These are phyloP conservation scores for Heteractis magnifica DNA, from an alignment of 92 coral and sea anemone genomes.

Conservation along the genomic window DNA sequence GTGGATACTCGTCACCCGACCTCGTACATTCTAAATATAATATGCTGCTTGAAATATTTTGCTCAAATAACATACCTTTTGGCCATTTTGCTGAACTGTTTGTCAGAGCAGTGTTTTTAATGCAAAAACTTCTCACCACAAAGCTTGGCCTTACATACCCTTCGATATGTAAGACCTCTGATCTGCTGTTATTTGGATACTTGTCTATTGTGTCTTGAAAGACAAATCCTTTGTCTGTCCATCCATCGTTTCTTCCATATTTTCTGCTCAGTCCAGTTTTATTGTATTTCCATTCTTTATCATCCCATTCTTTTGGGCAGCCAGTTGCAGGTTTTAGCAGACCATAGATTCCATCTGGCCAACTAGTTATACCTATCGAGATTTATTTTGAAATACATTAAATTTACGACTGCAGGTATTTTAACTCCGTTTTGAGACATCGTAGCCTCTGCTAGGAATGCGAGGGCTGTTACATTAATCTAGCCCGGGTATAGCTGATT, in stretches of 20 bases:
- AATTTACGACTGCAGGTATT: too few relatives aligned
- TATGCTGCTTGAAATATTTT: not conserved
- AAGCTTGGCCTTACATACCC: not conserved
- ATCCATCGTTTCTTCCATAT: not conserved
- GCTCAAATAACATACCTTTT: constrained; percentile 24
- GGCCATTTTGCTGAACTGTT: not conserved
- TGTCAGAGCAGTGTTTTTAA: not conserved
- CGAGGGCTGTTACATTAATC: too few relatives aligned
- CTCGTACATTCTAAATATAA: too few relatives aligned
- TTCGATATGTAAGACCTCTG: not conserved
- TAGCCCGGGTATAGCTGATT: too few relatives aligned
- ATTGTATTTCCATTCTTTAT: constrained; percentile 33
- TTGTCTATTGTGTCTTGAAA: not conserved
- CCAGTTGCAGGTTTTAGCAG: constrained; percentile 45
- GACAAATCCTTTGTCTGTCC: not conserved
- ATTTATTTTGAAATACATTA: too few relatives aligned
- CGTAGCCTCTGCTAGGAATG: too few relatives aligned
- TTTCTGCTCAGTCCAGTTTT: constrained; percentile 2
- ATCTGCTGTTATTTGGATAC: not conserved
- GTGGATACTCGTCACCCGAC: too few relatives aligned
- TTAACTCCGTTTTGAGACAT: too few relatives aligned
- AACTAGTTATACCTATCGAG: not conserved
- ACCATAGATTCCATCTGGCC: constrained; percentile 55
- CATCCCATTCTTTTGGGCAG: constrained; percentile 42
- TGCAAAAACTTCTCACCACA: not conserved